Conservation (phyloP, 1,140 invertebrate genomes). For the Listronotus oregonensis region DNA sequence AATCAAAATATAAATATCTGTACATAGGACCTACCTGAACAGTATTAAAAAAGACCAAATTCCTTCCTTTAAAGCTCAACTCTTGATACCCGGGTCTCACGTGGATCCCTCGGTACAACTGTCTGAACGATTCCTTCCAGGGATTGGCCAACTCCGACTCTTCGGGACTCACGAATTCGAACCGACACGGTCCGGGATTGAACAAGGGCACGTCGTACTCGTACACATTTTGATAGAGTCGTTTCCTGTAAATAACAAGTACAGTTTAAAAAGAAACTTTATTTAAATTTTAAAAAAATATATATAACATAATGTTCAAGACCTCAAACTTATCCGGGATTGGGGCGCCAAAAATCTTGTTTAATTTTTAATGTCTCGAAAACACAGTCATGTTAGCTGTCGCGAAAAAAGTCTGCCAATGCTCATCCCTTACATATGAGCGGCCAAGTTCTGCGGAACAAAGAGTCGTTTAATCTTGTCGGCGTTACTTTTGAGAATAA, state of each 20-base stretch:
- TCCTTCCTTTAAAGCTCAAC: constrained; percentile 71
- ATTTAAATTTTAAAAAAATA: not conserved
- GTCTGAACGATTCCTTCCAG: constrained; percentile 97
- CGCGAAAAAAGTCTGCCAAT: no score
- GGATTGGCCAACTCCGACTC: constrained; percentile 92
- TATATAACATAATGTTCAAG: no score
- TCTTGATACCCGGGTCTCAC: constrained; percentile 89
- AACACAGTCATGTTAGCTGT: no score
- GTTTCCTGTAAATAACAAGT: constrained; percentile 75
- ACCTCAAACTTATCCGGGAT: no score
- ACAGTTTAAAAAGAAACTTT: not conserved
- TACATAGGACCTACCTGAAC: constrained; percentile 65
- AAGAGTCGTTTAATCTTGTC: no score
- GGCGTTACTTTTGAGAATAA: no score
- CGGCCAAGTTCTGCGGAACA: no score
- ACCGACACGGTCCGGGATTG: constrained; percentile 86
- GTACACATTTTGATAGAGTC: constrained; percentile 92
- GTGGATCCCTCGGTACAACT: constrained; percentile 93
- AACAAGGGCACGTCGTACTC: constrained; percentile 96
- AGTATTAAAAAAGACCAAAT: constrained; percentile 85
- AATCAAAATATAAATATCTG: no score
- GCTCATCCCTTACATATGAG: no score
- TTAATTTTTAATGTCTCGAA: no score
- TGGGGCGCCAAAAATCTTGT: no score
- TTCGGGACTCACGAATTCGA: constrained; percentile 89